Percentiles rank a stretch among this genome's conserved stretches.
phyloP scores from a whole-genome alignment of 2,888 invertebrate species.

The Hyalella azteca region DNA sequence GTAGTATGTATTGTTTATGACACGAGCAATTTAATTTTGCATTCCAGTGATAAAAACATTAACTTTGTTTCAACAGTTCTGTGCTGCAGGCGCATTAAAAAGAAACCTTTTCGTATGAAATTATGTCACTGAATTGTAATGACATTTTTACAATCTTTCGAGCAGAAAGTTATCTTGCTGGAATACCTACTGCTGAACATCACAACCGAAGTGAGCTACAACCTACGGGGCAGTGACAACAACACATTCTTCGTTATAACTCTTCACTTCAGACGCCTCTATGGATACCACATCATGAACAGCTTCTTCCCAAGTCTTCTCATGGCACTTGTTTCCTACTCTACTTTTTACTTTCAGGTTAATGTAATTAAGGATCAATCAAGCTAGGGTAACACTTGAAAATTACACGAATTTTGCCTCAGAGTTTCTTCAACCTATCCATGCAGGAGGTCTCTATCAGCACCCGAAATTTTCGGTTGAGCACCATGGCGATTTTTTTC shows the following conservation, averaged over 20 bases:
- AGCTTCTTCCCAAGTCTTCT: constrained; percentile 39
- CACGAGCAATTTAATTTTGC: no score
- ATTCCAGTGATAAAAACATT: background rate
- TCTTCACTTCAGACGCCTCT: constrained; percentile 19
- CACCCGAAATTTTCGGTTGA: no score
- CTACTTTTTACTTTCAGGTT: constrained; percentile 41
- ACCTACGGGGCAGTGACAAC: constrained; percentile 33
- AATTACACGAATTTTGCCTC: no score
- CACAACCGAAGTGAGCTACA: constrained; percentile 30
- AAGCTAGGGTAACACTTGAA: no score
- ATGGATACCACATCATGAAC: constrained; percentile 44
- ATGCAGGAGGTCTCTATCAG: no score
- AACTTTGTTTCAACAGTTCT: background rate
- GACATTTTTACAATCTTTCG: background rate
- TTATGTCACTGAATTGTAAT: no score
- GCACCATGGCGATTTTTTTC: no score
- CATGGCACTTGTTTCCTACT: constrained; percentile 38
- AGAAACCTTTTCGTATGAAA: background rate
- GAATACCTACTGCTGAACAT: constrained; percentile 39
- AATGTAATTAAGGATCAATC: no score
- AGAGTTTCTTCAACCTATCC: no score
- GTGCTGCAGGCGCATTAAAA: background rate
- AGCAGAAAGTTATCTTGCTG: constrained; percentile 34
- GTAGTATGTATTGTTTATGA: no score
- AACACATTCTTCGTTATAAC: constrained; percentile 41